These are phyloP conservation scores for Meteorus sp. DNA, from an alignment of 1,140 invertebrate species.

Conservation along the genomic window DNA sequence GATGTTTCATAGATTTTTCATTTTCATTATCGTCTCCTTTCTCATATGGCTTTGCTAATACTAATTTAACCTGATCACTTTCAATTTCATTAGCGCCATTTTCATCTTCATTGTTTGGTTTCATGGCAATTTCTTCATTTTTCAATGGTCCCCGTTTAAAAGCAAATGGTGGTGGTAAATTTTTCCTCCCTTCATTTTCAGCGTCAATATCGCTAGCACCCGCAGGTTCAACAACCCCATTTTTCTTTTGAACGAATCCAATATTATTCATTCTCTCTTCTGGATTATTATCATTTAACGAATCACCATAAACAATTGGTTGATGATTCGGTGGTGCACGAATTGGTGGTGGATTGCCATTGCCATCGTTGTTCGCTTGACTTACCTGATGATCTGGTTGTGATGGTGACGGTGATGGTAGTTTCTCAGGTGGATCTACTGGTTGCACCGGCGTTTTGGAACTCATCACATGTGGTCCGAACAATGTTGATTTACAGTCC, in stretches of 20 bases:
- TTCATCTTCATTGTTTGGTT: conserved; percentile 12
- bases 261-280: conserved; percentile 35
- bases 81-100: not conserved
- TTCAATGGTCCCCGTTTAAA: conserved; percentile 22
- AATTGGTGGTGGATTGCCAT: conserved; percentile 39
- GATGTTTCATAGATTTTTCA: conserved; percentile 19
- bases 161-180: conserved; percentile 29
- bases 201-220: conserved; percentile 40
- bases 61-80: conserved; percentile 5
- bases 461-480: not conserved
- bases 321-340: conserved; percentile 40
- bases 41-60: conserved; percentile 12
- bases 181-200: conserved; percentile 25
- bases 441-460: not conserved
- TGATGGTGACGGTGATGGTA: conserved; percentile 8
- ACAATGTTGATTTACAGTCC: not conserved
- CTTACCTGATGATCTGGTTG: conserved; percentile 50
- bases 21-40: conserved; percentile 5
- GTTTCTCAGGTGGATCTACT: not conserved
- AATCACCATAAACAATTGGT: conserved; percentile 27
- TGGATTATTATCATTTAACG: conserved; percentile 26
- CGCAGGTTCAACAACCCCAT: conserved; percentile 47
- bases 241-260: conserved; percentile 37
- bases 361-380: conserved; percentile 39
- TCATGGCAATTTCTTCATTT: conserved; percentile 17